Base-by-base conservation (phyloP, 2,888 invertebrate species). In the Tipula unca region DNA sequence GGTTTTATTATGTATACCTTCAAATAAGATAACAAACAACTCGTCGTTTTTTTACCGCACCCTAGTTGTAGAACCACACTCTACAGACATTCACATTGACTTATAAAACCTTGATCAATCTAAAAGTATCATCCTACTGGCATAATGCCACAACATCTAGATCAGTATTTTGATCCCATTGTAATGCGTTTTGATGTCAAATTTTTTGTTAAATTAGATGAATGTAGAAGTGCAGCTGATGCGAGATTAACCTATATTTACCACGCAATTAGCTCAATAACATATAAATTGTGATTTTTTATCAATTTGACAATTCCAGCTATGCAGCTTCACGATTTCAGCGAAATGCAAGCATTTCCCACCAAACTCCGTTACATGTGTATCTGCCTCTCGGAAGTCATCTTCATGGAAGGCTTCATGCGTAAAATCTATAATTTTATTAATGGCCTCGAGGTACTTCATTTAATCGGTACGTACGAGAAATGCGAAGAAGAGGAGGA, bases 321-420 rank as follows among this genome's bases (percentile, higher is more conserved):
- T 54, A 98, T 98, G 98, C 99, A 99, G 89, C 93, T 99, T 86
- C 99, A 99, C 91, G 99, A 99, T 90, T 99, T 99, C 93, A 99
- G 98, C 88, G 98, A 98, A 91, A 95, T 99, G 93, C 97, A 99
- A 91, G 97, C 98, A 20, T 99, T 99, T 90, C 99, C 99, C 1
- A 98, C 99, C 10, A 98, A 99, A 90, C 92, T 99, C 86, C 95
- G 95, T 84, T 98, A 98, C 90, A 94, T 99, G 91, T 97, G 97
- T 90, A 97, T 99, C 89, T 99, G 99, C 88, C 92, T 99, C 69
- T 99, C 98, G 0, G 99, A 99, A 91, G 99, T 99, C 87, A 99
- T 99, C 91, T 99, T 99, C 92, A 97, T 99, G 96, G 99, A 99
- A 90, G 99, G 99, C 14, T 99, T 99, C 90, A 99, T 99, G 98